Percentiles rank a stretch among this genome's conserved stretches.
phyloP scores from a whole-genome alignment of 2,888 invertebrate species.

The Tortricodes alternella region DNA sequence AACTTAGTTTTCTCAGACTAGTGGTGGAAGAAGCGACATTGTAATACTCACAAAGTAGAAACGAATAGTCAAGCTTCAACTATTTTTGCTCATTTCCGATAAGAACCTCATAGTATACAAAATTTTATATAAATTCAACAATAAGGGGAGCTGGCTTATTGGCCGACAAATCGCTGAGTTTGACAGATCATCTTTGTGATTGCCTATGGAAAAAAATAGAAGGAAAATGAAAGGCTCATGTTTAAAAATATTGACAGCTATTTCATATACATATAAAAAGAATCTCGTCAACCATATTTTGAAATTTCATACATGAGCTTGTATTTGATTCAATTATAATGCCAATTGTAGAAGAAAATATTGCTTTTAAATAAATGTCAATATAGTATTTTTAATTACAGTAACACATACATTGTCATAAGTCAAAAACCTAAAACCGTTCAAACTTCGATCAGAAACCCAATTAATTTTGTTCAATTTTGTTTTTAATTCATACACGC shows the following conservation, averaged over 20 bases:
- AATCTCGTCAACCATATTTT: no score
- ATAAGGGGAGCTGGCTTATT: constrained; percentile 51
- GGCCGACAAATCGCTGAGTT: constrained; percentile 56
- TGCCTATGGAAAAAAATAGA: constrained; percentile 6
- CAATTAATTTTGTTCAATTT: no score
- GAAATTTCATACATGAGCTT: no score
- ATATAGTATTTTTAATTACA: background rate
- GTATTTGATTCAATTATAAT: background rate
- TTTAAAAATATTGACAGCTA: background rate
- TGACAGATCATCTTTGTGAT: constrained; percentile 46
- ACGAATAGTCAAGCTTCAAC: constrained; percentile 47
- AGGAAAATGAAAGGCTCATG: background rate
- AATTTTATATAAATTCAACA: constrained; percentile 63
- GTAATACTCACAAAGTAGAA: constrained; percentile 60
- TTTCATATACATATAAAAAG: no score
- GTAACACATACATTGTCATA: background rate
- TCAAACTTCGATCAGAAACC: no score
- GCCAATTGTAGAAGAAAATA: background rate
- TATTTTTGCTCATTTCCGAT: constrained; percentile 55
- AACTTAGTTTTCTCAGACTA: constrained; percentile 41
- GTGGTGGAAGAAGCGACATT: constrained; percentile 11
- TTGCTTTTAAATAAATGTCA: background rate
- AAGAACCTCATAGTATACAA: constrained; percentile 68
- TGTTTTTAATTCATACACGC: no score
- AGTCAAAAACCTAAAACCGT: no score